Evolutionary conservation across 1,140 invertebrate genomes (phyloP), one percentile per base, ranked within the genome.

Genomic region (Drosophila erecta): DNA sequence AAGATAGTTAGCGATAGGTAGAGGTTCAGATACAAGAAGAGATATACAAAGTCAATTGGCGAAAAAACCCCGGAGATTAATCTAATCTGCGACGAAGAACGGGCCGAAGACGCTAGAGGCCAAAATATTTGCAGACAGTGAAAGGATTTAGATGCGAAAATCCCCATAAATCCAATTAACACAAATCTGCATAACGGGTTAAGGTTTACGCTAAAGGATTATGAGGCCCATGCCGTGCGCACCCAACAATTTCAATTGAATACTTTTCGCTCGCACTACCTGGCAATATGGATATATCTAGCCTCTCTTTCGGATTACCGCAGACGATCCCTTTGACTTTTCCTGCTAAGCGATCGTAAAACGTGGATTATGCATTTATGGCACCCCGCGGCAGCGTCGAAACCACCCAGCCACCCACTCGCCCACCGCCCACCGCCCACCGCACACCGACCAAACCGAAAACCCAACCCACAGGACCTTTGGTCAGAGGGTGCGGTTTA

Each of bases 121-220:
- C 90, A 90, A 91, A 91, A 91, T 91, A 91, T 91, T 91, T 91
- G 90, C 80, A 87, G 86, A 84, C 85, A 91, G 69, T 87, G 79
- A 86, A 84, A 81, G 90, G 90, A 90, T 91, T 90, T 90, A 80
- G 47, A 79, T 70, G 80, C 62, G 79, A 90, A 91, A 90, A 74
- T 79, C 83, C 69, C 70, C 72, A 70, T 78, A 87, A 90, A 91
- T 91, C 90, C 90, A 91, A 91, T 91, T 91, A 91, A 91, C 64
- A 91, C 76, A 85, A 90, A 90, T 83, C 90, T 90, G 79, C 89
- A 89, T 83, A 91, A 74, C 84, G 84, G 64, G 43, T 60, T 67
- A 65, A 37, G 59, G 75, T 40, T 46, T 22, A 15, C 14, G 47
- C 15, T 4, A 60, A 60, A 67, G 61, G 76, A 69, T 77, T 74